A percentile compares a stretch with the other conserved stretches of the same genome.
Evolutionary conservation across 30 jellyfish, hydroid and myxozoan genomes (phyloP).

Genomic region (Pelagia noctiluca): DNA sequence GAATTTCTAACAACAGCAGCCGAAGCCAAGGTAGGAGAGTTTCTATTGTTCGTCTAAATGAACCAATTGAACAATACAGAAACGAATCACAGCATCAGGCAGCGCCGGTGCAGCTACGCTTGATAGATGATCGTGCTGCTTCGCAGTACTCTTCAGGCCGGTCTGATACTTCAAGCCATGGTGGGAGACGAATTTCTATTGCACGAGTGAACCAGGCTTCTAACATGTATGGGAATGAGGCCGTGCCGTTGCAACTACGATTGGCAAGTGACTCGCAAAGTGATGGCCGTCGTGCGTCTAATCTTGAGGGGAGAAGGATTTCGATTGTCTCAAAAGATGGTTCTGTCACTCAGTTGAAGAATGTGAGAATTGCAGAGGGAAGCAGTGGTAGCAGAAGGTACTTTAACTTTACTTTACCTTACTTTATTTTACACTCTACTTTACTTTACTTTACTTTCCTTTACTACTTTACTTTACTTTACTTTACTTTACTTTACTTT

Average conservation of each 20-base stretch:
- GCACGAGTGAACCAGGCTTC: background rate
- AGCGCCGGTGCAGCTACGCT: constrained; percentile 1
- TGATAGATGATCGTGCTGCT: background rate
- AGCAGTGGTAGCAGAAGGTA: background rate
- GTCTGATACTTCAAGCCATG: background rate
- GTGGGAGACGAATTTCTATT: background rate
- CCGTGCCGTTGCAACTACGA: background rate
- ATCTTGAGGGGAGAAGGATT: background rate
- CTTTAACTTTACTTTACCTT: too few relatives aligned
- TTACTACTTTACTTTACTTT: too few relatives aligned
- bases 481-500: too few relatives aligned
- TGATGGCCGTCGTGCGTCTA: background rate
- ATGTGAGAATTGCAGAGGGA: background rate
- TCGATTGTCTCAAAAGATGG: background rate
- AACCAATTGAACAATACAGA: background rate
- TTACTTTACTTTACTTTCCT: too few relatives aligned
- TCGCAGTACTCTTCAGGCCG: background rate
- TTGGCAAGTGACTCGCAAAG: too few relatives aligned
- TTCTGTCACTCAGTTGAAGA: background rate
- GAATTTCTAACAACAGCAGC: background rate
- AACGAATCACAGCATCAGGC: background rate
- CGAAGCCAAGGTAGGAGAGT: background rate
- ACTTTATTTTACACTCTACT: too few relatives aligned
- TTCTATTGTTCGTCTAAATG: too few relatives aligned
- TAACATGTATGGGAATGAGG: background rate